phyloP scores from a whole-genome alignment of 2,113 vertebrate species.

The Symphodus melops region DNA sequence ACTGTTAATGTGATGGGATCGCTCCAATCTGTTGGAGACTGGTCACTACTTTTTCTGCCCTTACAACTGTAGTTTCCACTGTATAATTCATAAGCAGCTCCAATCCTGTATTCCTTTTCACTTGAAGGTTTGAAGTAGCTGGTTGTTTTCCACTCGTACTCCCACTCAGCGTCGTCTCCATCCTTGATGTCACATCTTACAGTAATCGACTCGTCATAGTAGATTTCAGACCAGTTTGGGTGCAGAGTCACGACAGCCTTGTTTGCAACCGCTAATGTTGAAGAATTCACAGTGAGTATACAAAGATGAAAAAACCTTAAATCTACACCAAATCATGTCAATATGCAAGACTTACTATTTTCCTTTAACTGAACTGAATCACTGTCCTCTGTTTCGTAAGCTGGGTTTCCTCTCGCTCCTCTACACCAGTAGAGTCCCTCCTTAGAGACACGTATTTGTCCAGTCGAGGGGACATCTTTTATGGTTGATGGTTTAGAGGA shows the following conservation, averaged over 20 bases:
- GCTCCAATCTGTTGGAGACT: conserved; percentile 15
- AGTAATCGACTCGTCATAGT: conserved; percentile 19
- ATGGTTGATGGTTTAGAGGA: neutral
- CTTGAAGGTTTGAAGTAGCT: neutral
- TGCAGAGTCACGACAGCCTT: conserved; percentile 17
- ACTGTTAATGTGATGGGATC: neutral
- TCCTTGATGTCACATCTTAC: conserved; percentile 25
- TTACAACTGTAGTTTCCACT: conserved; percentile 15
- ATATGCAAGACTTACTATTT: neutral
- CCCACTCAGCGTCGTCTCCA: neutral
- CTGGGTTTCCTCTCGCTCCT: conserved; percentile 9
- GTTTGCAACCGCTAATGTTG: neutral
- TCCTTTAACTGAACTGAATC: neutral
- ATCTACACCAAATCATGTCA: neutral
- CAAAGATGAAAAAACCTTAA: neutral
- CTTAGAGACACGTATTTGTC: neutral
- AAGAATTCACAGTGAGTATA: neutral
- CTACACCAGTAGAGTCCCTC: conserved; percentile 23
- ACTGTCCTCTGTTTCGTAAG: conserved; percentile 32
- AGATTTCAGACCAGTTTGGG: conserved; percentile 23
- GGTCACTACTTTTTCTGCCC: neutral
- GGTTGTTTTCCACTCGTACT: conserved; percentile 13
- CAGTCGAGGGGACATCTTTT: neutral
- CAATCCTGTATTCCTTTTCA: neutral
- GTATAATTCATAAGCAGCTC: accelerated